phyloP scores from a whole-genome alignment of 2,113 vertebrate genomes.

The Percopsis transmontana region DNA sequence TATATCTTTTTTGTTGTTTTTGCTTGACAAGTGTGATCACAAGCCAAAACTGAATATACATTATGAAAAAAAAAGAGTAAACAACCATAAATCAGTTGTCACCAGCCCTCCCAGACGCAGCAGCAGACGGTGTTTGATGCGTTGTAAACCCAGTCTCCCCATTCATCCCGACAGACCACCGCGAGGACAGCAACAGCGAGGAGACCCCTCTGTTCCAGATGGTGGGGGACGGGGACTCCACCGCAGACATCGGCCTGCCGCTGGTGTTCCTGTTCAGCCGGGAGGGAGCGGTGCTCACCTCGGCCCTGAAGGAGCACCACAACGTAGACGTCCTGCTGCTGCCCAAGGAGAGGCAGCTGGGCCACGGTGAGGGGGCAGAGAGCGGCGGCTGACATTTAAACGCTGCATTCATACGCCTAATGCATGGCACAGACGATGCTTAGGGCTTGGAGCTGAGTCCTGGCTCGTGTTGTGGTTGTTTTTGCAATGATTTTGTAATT shows the following conservation, averaged over 20 bases:
- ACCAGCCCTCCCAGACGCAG: too few species aligned
- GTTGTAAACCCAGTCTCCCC: neutral
- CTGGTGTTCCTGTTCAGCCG: conserved; percentile 80
- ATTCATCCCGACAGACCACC: conserved; percentile 69
- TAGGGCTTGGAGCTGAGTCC: too few species aligned
- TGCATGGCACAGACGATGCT: too few species aligned
- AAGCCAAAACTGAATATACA: too few species aligned
- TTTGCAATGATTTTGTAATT: too few species aligned
- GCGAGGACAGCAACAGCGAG: conserved; percentile 76
- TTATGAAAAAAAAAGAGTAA: too few species aligned
- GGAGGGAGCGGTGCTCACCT: conserved; percentile 74
- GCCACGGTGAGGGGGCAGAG: conserved; percentile 62
- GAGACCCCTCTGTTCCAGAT: conserved; percentile 83
- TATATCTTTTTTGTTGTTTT: too few species aligned
- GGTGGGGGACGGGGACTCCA: conserved; percentile 80
- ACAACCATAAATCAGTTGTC: too few species aligned
- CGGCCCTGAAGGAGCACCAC: conserved; percentile 73
- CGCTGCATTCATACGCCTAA: too few species aligned
- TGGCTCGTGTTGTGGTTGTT: too few species aligned
- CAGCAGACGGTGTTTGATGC: neutral
- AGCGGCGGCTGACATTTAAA: neutral
- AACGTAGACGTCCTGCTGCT: conserved; percentile 81
- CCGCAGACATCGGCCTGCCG: conserved; percentile 75
- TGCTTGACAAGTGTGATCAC: too few species aligned
- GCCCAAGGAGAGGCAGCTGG: conserved; percentile 74